Evolutionary conservation across 2,888 invertebrate species (phyloP).

Genomic region (Unio delphinus): DNA sequence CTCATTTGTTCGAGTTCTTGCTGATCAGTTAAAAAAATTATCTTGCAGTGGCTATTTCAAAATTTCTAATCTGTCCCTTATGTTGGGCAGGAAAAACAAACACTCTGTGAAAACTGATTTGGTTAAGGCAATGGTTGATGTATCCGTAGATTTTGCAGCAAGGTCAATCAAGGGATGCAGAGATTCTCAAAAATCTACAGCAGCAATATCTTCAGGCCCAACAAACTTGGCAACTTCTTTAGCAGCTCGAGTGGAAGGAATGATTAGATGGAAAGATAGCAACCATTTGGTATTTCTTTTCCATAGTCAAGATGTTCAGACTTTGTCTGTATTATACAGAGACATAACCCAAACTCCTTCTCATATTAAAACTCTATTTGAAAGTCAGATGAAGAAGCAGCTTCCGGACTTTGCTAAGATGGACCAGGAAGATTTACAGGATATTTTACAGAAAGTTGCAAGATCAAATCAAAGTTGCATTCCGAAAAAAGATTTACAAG

Average conservation of each 20-base stretch:
- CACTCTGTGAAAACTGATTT: slow-evolving; percentile 10
- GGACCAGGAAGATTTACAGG: slow-evolving; percentile 21
- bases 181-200: not conserved
- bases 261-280: slow-evolving; percentile 51
- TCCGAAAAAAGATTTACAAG: slow-evolving; percentile 1
- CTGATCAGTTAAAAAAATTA: slow-evolving; percentile 38
- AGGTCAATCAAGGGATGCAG: slow-evolving; percentile 8
- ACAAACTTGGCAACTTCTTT: no score
- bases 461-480: slow-evolving; percentile 19
- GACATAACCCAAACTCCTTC: slow-evolving; percentile 23
- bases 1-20: slow-evolving; percentile 26
- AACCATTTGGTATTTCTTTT: slow-evolving; percentile 46
- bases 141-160: slow-evolving; percentile 11
- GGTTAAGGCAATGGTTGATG: slow-evolving; percentile 13
- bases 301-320: slow-evolving; percentile 42
- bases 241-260: slow-evolving; percentile 28
- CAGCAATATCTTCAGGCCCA: not conserved
- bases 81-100: not conserved
- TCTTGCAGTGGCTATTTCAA: slow-evolving; percentile 29
- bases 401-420: slow-evolving; percentile 22
- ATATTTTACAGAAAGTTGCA: slow-evolving; percentile 26
- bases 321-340: slow-evolving; percentile 41
- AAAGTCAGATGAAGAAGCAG: slow-evolving; percentile 40
- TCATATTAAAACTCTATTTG: slow-evolving; percentile 34
- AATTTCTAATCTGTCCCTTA: slow-evolving; percentile 2